A percentile compares a stretch with the other conserved stretches of the same genome.
These are phyloP conservation scores for Alsophila aescularia DNA, from an alignment of 2,888 invertebrate genomes.

Conservation along the genomic window DNA sequence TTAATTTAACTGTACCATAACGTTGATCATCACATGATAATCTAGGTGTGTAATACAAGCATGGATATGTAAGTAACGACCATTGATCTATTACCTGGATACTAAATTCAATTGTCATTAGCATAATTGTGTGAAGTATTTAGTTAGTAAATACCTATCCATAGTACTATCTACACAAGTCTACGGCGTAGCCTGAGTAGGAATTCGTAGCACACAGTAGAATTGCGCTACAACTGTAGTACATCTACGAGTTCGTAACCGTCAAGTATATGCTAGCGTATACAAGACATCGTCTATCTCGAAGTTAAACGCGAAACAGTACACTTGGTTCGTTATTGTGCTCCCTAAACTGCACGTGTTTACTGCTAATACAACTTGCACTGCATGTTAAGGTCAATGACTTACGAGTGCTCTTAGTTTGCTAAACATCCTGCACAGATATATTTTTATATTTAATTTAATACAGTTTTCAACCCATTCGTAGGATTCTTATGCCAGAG, in stretches of 20 bases:
- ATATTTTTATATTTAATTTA: too few relatives aligned
- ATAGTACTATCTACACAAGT: neutral
- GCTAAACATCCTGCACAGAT: too few relatives aligned
- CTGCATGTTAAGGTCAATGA: slow-evolving; percentile 12
- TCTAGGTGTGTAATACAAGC: neutral
- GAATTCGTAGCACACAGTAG: slow-evolving; percentile 1
- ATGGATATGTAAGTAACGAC: slow-evolving; percentile 1
- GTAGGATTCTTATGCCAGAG: too few relatives aligned
- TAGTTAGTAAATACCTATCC: slow-evolving; percentile 12
- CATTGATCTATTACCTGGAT: slow-evolving; percentile 13
- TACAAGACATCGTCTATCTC: slow-evolving; percentile 6
- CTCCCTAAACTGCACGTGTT: slow-evolving; percentile 54
- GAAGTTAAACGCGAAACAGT: slow-evolving; percentile 27
- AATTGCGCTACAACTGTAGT: neutral
- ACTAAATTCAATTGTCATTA: slow-evolving; percentile 16
- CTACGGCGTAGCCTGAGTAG: slow-evolving; percentile 7
- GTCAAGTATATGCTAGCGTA: slow-evolving; percentile 13
- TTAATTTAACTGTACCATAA: too few relatives aligned
- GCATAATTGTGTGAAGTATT: slow-evolving; percentile 20
- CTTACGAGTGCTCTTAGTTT: neutral
- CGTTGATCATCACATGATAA: neutral
- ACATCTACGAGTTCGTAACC: slow-evolving; percentile 6
- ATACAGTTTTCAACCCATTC: too few relatives aligned
- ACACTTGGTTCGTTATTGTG: slow-evolving; percentile 58
- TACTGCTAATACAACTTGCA: slow-evolving; percentile 36